A percentile compares a stretch with the other conserved stretches of the same genome.
These are phyloP conservation scores for Cichladusa arquata DNA, from an alignment of 2,113 vertebrate species.

Conservation along the genomic window DNA sequence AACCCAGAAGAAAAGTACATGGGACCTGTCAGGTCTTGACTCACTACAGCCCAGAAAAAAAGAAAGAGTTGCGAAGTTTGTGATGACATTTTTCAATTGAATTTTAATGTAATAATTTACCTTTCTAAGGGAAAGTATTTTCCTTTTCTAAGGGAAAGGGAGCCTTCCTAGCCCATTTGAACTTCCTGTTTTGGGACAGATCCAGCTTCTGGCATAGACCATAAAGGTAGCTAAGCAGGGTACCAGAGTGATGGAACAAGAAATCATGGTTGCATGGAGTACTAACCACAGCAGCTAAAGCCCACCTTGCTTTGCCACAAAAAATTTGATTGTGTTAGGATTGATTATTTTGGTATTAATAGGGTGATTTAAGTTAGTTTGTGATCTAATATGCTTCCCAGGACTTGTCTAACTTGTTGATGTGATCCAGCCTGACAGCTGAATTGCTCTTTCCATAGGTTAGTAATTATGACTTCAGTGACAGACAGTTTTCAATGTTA, in stretches of 20 bases:
- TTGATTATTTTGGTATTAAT: constrained; percentile 19
- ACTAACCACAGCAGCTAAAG: background rate
- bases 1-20: background rate
- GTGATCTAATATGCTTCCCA: background rate
- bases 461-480: constrained; percentile 20
- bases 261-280: background rate
- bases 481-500: constrained; percentile 2
- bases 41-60: background rate
- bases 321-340: background rate
- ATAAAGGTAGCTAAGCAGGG: rapidly evolving
- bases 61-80: background rate
- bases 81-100: background rate
- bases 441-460: background rate
- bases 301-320: background rate
- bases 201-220: background rate
- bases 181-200: background rate
- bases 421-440: constrained; percentile 18
- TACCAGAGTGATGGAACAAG: background rate
- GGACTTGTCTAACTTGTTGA: constrained; percentile 3
- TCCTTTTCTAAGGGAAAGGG: no score
- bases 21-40: background rate
- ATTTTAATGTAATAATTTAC: background rate
- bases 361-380: background rate
- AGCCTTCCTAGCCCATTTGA: background rate
- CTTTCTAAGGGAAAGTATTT: background rate